A percentile compares a stretch with the other conserved stretches of the same genome.
These are phyloP conservation scores for Trematocara marginatum DNA, from an alignment of 2,113 vertebrate genomes.

Conservation along the genomic window DNA sequence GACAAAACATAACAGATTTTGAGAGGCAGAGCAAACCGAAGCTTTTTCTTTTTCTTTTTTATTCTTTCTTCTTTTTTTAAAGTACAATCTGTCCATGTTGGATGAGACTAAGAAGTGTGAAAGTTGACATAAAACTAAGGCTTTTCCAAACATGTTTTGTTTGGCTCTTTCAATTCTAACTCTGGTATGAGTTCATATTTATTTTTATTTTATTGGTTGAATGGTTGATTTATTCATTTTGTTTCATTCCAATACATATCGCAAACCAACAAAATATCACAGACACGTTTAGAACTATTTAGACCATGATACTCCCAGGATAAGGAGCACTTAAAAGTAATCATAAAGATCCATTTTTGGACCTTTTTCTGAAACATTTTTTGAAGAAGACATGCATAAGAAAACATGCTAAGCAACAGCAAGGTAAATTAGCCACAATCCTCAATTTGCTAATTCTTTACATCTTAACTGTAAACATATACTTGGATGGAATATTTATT, in stretches of 20 bases:
- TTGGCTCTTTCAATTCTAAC: not conserved
- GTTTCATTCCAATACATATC: not conserved
- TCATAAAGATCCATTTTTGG: not conserved
- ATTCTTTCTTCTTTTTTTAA: not conserved
- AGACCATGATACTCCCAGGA: not conserved
- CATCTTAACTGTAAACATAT: not conserved
- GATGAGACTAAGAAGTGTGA: not conserved
- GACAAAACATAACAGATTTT: not conserved
- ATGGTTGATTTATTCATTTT: not conserved
- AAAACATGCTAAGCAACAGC: not conserved
- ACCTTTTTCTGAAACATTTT: not conserved
- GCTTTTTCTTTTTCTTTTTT: not conserved
- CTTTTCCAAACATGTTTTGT: not conserved
- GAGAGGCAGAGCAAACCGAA: not conserved
- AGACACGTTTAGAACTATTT: not conserved
- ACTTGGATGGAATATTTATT: not conserved
- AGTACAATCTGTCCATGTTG: not conserved
- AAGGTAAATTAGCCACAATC: not conserved
- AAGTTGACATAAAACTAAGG: not conserved
- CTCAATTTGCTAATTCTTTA: not conserved
- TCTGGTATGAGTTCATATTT: not conserved
- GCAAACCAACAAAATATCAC: not conserved
- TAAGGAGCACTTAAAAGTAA: not conserved
- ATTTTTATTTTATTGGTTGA: not conserved
- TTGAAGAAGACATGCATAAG: not conserved